Evolutionary conservation across 2,113 vertebrate genomes (phyloP), one percentile per base, ranked within the genome.

Genomic region (Heterocephalus glaber): DNA sequence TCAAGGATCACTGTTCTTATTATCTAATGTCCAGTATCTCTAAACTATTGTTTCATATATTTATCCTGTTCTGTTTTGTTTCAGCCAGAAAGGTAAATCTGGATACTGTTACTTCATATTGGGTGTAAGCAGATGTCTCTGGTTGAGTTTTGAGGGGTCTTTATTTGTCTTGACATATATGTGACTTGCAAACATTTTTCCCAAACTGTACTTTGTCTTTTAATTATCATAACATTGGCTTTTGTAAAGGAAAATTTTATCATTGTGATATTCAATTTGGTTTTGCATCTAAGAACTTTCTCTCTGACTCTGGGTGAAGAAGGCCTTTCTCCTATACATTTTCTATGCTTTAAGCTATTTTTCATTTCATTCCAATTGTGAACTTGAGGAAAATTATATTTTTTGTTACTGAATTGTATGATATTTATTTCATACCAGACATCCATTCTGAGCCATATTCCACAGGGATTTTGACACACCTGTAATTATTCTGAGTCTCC

Each of bases 401-500:
- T 90, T 92, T 96, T 92, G 17, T 87, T 93, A 38, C 19, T 79
- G 6, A 70, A 68, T 60, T 92, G 26, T 80, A 17, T 80, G 47
- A 20, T 47, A 54, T 33, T 49, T 81, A 20, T 92, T 66, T 95
- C 68, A 85, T 81, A 87, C 1, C 26, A 58, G 47, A 22, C 26
- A 80, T 68, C 9, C 24, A 17, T 89, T 44, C n/a, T 33, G 35
- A 72, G 11, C 41, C 83, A 22, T 20, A 5, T 70, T 89, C 97
- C 92, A 72, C 33, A 33, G 94, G 92, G 94, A 93, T 84, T 96
- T 97, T 93, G 60, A 85, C 84, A 97, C 93, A 97, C 97, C 92
- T 98, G 98, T 98, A 98, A 98, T 98, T 98, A 98, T 98, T 97
- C 96, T 85, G 94, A 97, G 77, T 98, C 97, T 98, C 98, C 98